These are phyloP conservation scores for Scelioninae gen. 1 DNA, from an alignment of 2,888 invertebrate species.

Conservation along the genomic window DNA sequence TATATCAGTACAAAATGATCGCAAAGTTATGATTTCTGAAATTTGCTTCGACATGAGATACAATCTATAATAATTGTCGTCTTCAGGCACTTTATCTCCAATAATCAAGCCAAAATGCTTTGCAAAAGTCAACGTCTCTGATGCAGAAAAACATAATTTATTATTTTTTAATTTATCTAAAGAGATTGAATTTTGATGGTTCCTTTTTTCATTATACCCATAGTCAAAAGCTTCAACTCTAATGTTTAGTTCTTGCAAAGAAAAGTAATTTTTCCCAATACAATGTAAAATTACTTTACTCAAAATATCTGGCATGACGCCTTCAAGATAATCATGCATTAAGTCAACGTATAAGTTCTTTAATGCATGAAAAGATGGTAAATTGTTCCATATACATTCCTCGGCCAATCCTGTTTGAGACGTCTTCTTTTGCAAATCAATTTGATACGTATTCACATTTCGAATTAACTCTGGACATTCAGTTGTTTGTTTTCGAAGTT, in stretches of 20 bases:
- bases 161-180: conserved; percentile 28
- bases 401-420: conserved; percentile 35
- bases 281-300: conserved; percentile 34
- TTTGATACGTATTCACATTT: not conserved
- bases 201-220: conserved; percentile 9
- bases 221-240: conserved; percentile 17
- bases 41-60: conserved; percentile 12
- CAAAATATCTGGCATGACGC: conserved; percentile 24
- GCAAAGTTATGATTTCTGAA: conserved; percentile 1
- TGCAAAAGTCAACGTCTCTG: conserved; percentile 35
- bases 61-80: conserved; percentile 16
- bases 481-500: conserved; percentile 20
- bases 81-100: conserved; percentile 23
- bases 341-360: conserved; percentile 27
- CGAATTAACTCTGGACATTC: not conserved
- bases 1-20: conserved; percentile 1
- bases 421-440: conserved; percentile 28
- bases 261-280: conserved; percentile 20
- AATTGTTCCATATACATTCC: conserved; percentile 24
- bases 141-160: conserved; percentile 35
- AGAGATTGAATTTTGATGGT: conserved; percentile 34
- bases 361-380: conserved; percentile 29
- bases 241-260: conserved; percentile 32
- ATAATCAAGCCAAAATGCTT: conserved; percentile 38
- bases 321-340: conserved; percentile 39